Conservation (phyloP, 2,797 vertebrate species). For the Antrozous pallidus region DNA sequence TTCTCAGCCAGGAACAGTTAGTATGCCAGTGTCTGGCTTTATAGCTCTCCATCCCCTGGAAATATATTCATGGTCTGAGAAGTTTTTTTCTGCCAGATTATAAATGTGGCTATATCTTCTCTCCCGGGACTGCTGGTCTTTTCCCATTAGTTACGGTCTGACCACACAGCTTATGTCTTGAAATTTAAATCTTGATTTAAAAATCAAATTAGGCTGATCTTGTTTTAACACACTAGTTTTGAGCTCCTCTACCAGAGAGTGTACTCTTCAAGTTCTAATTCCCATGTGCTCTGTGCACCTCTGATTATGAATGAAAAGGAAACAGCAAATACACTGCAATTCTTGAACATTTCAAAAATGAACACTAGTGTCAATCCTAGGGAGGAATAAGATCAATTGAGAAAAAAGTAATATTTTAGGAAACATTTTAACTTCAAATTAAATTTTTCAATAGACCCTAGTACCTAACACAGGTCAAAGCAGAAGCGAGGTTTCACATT, state of each 20-base stretch:
- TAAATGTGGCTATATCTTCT: conserved; percentile 48
- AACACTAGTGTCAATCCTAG: neutral
- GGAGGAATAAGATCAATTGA: neutral
- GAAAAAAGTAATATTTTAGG: neutral
- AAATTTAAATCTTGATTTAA: conserved; percentile 71
- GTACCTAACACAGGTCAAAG: neutral
- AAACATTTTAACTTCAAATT: neutral
- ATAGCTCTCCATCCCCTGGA: neutral
- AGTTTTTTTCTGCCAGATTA: conserved; percentile 52
- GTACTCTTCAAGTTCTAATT: conserved; percentile 52
- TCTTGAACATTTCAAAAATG: neutral
- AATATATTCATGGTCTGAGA: neutral
- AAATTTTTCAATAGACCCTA: neutral
- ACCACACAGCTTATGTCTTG: conserved; percentile 59
- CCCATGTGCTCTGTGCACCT: neutral
- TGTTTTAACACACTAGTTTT: conserved; percentile 46
- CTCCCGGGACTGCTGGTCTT: conserved; percentile 32
- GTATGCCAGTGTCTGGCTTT: neutral
- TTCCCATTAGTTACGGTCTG: conserved; percentile 48
- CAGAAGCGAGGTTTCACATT: neutral
- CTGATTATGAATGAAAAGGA: conserved; percentile 37
- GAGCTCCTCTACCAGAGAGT: neutral
- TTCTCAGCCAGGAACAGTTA: neutral
- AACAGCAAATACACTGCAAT: neutral
- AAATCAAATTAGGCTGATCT: conserved; percentile 59